Base-by-base conservation (phyloP, 1,140 invertebrate genomes). In the Meteorus sp. region DNA sequence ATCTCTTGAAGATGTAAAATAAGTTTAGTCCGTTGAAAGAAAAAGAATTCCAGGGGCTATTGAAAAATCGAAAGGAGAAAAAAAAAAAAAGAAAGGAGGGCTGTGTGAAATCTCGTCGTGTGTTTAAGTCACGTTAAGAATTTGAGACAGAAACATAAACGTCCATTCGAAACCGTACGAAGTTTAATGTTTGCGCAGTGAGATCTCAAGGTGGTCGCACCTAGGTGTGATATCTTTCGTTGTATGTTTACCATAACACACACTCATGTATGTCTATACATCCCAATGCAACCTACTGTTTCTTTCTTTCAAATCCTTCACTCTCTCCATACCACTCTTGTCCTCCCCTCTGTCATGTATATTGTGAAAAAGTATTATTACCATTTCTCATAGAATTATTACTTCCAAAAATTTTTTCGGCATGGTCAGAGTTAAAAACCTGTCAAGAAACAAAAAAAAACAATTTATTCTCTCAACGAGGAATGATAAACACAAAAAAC, bases 151-250 rank as follows among this genome's bases (percentile, higher is more conserved):
- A 65, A 65, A 65, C 56, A 62, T 65, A 60, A 62, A 65, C 56
- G 56, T 61, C 57, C 47, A 57, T 54, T 64, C 51, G 55, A 22
- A 9, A n/a, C n/a, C n/a, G n/a, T n/a, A n/a, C n/a, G n/a, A n/a
- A n/a, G n/a, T n/a, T n/a, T n/a, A 31, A 1, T 64, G 56, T 64
- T 64, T 61, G 58, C 59, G 27, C 59, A 61, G 53, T 41, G 25
- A 64, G 63, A 64, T 54, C 56, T 59, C 61, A 60, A 60, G 72
- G 71, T 70, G 72, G 72, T 77, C 77, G 70, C 78, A 79, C 78
- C 76, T 79, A 80, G 77, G 78, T 80, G 78, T 61, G 78, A 79
- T 64, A 70, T 76, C 69, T 68, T 74, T 74, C 69, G 66, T 69
- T 56, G 29, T 56, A 52, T 63, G 53, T 64, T 61, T 61, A 54